Percentiles rank a stretch among this genome's conserved stretches.
Evolutionary conservation across 1,140 invertebrate genomes (phyloP).

Genomic region (Mercenaria mercenaria): DNA sequence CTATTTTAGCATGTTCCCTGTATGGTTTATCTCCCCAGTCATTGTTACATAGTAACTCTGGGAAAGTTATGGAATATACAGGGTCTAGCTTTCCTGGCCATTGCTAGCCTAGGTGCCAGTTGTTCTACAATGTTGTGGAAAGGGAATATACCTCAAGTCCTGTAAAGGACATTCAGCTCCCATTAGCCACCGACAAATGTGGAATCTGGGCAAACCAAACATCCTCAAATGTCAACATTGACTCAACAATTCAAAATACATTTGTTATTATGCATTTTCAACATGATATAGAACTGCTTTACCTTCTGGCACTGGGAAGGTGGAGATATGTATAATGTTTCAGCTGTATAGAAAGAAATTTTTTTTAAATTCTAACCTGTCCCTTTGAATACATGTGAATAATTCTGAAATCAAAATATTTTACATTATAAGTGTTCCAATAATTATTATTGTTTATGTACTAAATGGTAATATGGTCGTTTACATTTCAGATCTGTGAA

Average conservation of each 20-base stretch:
- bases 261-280: too few species aligned
- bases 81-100: slow-evolving; percentile 51
- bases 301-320: too few species aligned
- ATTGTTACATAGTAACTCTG: slow-evolving; percentile 52
- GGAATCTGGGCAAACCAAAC: slow-evolving; percentile 33
- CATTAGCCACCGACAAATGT: slow-evolving; percentile 53
- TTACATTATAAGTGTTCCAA: too few species aligned
- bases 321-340: too few species aligned
- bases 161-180: slow-evolving; percentile 54
- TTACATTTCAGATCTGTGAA: too few species aligned
- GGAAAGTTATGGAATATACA: slow-evolving; percentile 69
- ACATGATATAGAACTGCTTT: too few species aligned
- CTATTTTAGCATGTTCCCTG: slow-evolving; percentile 43
- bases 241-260: not conserved
- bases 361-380: too few species aligned
- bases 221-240: slow-evolving; percentile 53
- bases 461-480: too few species aligned
- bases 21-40: slow-evolving; percentile 67
- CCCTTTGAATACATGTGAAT: too few species aligned
- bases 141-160: slow-evolving; percentile 63
- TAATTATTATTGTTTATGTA: too few species aligned
- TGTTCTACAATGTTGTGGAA: slow-evolving; percentile 66
- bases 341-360: too few species aligned
- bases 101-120: slow-evolving; percentile 18
- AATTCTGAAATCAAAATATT: too few species aligned